Evolutionary conservation across 2,888 invertebrate species (phyloP).

Genomic region (Heliconius aoede): DNA sequence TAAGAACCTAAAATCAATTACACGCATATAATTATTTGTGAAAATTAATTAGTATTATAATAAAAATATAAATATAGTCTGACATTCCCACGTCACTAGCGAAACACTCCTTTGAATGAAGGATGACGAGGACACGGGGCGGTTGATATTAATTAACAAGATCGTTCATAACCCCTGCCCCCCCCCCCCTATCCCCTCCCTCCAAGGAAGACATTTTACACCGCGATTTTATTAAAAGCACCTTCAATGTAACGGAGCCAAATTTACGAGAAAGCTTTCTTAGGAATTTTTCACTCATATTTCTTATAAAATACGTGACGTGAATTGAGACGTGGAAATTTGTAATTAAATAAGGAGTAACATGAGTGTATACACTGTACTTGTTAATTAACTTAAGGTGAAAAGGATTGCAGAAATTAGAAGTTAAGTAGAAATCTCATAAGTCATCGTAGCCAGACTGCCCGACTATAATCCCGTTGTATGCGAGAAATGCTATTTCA

Average conservation of each 20-base stretch:
- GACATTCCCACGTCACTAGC: neutral
- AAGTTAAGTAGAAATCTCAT: too few relatives aligned
- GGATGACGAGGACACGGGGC: neutral
- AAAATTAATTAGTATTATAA: neutral
- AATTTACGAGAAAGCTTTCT: slow-evolving; percentile 3
- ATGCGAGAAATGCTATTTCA: too few relatives aligned
- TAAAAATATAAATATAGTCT: neutral
- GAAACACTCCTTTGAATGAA: slow-evolving; percentile 9
- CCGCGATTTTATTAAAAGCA: slow-evolving; percentile 24
- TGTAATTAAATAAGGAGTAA: too few relatives aligned
- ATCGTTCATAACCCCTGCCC: slow-evolving; percentile 8
- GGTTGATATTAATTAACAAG: slow-evolving; percentile 13
- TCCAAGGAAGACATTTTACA: slow-evolving; percentile 21
- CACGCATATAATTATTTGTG: neutral
- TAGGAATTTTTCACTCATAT: neutral
- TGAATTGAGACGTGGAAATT: neutral
- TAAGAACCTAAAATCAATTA: neutral
- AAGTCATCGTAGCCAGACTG: too few relatives aligned
- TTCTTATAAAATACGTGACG: neutral
- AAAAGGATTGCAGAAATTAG: too few relatives aligned
- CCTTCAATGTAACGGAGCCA: slow-evolving; percentile 18
- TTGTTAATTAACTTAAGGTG: too few relatives aligned
- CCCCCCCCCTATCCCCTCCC: neutral
- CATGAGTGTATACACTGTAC: too few relatives aligned
- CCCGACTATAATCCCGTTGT: too few relatives aligned